Conservation (phyloP, 2,888 invertebrate species). For the Rhingia rostrata region DNA sequence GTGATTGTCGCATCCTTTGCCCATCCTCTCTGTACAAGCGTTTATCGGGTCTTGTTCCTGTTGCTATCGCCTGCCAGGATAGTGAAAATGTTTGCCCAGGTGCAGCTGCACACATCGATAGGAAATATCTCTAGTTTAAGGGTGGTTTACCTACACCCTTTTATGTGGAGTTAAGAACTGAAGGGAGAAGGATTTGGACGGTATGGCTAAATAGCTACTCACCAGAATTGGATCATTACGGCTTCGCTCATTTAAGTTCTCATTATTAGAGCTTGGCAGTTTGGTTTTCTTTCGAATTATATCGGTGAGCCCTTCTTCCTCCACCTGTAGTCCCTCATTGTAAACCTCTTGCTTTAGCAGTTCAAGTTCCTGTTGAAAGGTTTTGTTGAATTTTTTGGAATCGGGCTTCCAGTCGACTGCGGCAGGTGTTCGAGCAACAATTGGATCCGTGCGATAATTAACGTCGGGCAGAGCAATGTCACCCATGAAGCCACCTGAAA, state of each 20-base stretch:
- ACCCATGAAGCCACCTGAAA: conserved; percentile 91
- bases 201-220: conserved; percentile 63
- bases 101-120: conserved; percentile 36
- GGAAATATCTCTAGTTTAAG: conserved; percentile 21
- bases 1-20: conserved; percentile 21
- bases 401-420: conserved; percentile 73
- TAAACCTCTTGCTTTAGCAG: conserved; percentile 92
- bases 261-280: conserved; percentile 84
- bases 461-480: conserved; percentile 91
- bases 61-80: conserved; percentile 33
- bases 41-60: not conserved
- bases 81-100: conserved; percentile 57
- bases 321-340: conserved; percentile 91
- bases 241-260: conserved; percentile 82
- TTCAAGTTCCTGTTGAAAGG: conserved; percentile 90
- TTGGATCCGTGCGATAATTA: conserved; percentile 81
- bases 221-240: conserved; percentile 78
- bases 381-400: conserved; percentile 85
- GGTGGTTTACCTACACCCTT: conserved; percentile 37
- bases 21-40: conserved; percentile 3
- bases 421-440: conserved; percentile 75
- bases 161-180: not conserved
- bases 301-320: conserved; percentile 92
- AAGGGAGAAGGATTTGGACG: not conserved
- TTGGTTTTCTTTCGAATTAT: conserved; percentile 88